phyloP scores from a whole-genome alignment of 2,113 vertebrate species.

The Cygnus atratus region DNA sequence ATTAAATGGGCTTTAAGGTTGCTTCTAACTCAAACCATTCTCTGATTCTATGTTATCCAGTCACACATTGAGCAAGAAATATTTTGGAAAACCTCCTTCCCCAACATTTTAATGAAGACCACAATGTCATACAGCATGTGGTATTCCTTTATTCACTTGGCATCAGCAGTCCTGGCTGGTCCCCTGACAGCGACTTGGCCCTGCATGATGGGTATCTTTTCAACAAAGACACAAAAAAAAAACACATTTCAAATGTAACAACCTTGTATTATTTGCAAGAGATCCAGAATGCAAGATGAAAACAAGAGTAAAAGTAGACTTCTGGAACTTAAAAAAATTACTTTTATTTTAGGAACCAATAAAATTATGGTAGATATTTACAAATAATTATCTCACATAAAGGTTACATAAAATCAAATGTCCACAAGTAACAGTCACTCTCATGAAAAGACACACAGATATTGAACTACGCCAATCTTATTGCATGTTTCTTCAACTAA shows the following conservation, averaged over 20 bases:
- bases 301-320: not conserved
- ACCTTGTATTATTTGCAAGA: not conserved
- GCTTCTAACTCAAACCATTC: too few relatives aligned
- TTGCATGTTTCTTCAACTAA: constrained; percentile 91
- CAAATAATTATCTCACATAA: constrained; percentile 99
- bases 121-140: rapidly evolving
- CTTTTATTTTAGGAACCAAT: constrained; percentile 99
- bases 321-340: constrained; percentile 96
- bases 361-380: constrained; percentile 99
- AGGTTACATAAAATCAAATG: constrained; percentile 96
- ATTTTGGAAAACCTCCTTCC: not conserved
- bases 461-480: constrained; percentile 89
- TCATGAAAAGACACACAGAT: constrained; percentile 93
- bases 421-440: constrained; percentile 99
- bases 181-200: not conserved
- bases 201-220: rapidly evolving
- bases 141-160: not conserved
- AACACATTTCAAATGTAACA: not conserved
- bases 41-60: too few relatives aligned
- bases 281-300: not conserved
- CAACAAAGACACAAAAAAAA: rapidly evolving
- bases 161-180: not conserved
- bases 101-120: not conserved
- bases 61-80: not conserved
- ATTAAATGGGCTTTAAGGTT: too few relatives aligned